A percentile compares a stretch with the other conserved stretches of the same genome.
Evolutionary conservation across 2,113 vertebrate species (phyloP).

Genomic region (Mus musculus): GRCm39 chr16:22171001-22171500

Average conservation of each 20-base stretch:
- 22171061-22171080: background rate
- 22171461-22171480: background rate
- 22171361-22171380: background rate
- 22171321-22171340: background rate
- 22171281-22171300: background rate
- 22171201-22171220: background rate
- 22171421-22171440: background rate
- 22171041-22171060: background rate
- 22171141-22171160: background rate
- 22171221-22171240: background rate
- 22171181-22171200: background rate
- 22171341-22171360: background rate
- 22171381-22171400: background rate
- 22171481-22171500: background rate
- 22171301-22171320: background rate
- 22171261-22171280: background rate
- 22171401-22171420: background rate
- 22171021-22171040: background rate
- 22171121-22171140: background rate
- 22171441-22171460: background rate
- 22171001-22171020: slow-evolving; percentile 55
- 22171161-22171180: background rate
- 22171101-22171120: background rate
- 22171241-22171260: background rate
- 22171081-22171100: background rate